These are phyloP conservation scores for Phyllopteryx taeniolatus DNA, from an alignment of 2,113 vertebrate species.

Conservation along the genomic window DNA sequence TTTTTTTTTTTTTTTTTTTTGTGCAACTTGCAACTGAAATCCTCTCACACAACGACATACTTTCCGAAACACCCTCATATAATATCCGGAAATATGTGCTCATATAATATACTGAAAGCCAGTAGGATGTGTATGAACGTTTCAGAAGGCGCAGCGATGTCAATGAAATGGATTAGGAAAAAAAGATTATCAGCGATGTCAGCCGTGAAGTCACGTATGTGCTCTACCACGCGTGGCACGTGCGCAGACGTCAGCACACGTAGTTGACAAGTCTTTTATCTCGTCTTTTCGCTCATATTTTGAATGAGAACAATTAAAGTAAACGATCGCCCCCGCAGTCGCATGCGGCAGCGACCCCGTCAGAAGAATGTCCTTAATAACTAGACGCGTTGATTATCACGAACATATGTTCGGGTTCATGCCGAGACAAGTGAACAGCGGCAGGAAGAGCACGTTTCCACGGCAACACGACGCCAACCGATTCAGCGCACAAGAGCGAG, in stretches of 20 bases:
- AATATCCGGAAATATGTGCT: no score
- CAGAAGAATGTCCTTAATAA: not conserved
- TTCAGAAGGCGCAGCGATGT: no score
- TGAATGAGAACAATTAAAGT: not conserved
- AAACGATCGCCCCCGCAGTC: not conserved
- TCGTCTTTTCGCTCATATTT: not conserved
- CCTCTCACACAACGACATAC: no score
- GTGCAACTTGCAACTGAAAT: no score
- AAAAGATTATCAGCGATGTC: no score
- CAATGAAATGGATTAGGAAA: no score
- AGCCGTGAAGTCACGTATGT: not conserved
- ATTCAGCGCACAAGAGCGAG: not conserved
- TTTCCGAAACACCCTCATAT: no score
- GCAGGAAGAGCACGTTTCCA: constrained; percentile 29
- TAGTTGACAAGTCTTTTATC: not conserved
- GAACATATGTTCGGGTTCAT: not conserved
- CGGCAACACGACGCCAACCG: constrained; percentile 40
- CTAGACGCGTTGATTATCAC: not conserved
- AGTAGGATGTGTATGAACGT: no score
- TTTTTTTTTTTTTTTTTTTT: no score
- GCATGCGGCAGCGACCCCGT: not conserved
- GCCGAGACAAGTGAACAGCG: not conserved
- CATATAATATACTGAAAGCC: no score
- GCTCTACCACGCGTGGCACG: not conserved
- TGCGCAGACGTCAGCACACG: not conserved